Percentiles rank a stretch among this genome's conserved stretches.
These are phyloP conservation scores for Andricus grossulariae DNA, from an alignment of 1,140 invertebrate genomes.

Conservation along the genomic window DNA sequence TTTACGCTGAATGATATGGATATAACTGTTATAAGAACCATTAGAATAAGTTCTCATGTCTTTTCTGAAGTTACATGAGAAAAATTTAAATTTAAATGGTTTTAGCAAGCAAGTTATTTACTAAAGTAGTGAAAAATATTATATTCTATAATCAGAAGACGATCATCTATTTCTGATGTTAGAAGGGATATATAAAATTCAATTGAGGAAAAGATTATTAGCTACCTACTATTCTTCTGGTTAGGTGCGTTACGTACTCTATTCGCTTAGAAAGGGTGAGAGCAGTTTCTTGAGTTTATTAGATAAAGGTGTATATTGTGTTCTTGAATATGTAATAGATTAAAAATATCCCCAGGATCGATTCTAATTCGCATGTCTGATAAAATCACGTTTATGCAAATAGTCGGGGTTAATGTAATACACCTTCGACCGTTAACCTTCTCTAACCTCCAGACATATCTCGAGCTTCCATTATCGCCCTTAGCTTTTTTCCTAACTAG, in stretches of 20 bases:
- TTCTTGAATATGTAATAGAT: neutral
- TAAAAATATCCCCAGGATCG: constrained; percentile 22
- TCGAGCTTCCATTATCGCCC: constrained; percentile 18
- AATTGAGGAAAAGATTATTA: neutral
- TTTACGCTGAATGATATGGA: too few species aligned
- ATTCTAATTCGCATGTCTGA: constrained; percentile 23
- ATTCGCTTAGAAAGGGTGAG: neutral
- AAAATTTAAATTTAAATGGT: too few species aligned
- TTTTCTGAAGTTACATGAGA: too few species aligned
- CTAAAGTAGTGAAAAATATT: too few species aligned
- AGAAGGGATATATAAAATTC: neutral
- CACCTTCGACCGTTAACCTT: constrained; percentile 39
- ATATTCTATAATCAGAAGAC: neutral
- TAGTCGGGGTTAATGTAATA: constrained; percentile 30
- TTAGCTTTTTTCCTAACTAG: neutral
- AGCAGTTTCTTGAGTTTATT: constrained; percentile 9
- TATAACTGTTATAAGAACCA: too few species aligned
- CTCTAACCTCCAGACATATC: constrained; percentile 44
- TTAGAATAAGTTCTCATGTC: too few species aligned
- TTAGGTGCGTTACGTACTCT: neutral
- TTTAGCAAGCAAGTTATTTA: too few species aligned
- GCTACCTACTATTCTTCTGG: too few species aligned
- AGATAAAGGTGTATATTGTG: neutral
- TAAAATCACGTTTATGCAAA: constrained; percentile 46
- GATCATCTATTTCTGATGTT: neutral